Base-by-base conservation (phyloP, 2,888 invertebrate genomes). In the Tetragnatha montana region DNA sequence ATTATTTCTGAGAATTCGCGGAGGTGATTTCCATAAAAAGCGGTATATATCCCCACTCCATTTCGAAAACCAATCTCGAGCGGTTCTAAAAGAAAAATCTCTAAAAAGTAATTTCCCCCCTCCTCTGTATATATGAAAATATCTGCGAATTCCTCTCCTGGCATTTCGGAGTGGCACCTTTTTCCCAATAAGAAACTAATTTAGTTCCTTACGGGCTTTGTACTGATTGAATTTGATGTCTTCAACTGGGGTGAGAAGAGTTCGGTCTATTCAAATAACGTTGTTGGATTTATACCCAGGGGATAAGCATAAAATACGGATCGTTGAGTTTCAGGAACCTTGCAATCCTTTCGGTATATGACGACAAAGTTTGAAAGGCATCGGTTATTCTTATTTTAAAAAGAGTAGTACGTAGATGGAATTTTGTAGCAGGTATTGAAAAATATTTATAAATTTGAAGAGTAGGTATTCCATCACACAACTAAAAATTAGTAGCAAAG, bases 161-260 rank as follows among this genome's bases (percentile, higher is more conserved):
- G 60, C 74, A 82, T 73, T 60, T 35, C 22, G 47, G n/a, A 49
- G 12, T 70, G 70, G 19, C 49, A 47, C 49, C 49, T 47, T 81
- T 69, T 60, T n/a, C 73, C n/a, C 69, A 79, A 79, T 79, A 70
- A n/a, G 78, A 79, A 85, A 79, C 85, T 85, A 85, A 78, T 85
- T 85, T 85, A 79, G 51, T 51, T 47, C 19, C 10, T 85, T 49
- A 35, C 50, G 78, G 22, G 70, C 69, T 85, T 85, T 84, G 70
- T 51, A 51, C 78, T 78, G 85, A 85, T 85, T 79, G 85, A 85
- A 79, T 73, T 85, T 79, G 78, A 85, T 70, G 76, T 76, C 14
- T 60, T 21, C 69, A 47, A 68, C 69, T 35, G 22, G 76, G 49
- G 47, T 12, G 0, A 76, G 69, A 19, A 6, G 6, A 49, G 19